Evolutionary conservation across 2,113 vertebrate species (phyloP).

Genomic region (Forbesichthys papilliferus): DNA sequence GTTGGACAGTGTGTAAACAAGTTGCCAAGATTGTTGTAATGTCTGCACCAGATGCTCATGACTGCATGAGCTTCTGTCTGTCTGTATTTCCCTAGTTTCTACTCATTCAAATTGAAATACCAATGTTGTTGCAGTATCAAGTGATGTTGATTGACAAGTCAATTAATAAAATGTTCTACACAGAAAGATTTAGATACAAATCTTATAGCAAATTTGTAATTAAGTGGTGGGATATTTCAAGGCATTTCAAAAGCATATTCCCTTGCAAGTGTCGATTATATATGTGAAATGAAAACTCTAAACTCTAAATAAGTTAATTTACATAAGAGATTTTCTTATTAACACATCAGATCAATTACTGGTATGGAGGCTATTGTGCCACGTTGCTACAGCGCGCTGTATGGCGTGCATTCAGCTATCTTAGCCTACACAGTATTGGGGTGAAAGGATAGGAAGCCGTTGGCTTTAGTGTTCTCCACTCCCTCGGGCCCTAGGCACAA

Average conservation of each 20-base stretch:
- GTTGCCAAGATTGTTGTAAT: conserved; percentile 48
- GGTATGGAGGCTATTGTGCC: background rate
- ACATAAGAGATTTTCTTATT: too few species aligned
- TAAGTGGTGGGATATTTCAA: too few species aligned
- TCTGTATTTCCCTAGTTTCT: background rate
- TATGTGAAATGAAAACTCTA: background rate
- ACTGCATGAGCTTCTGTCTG: conserved; percentile 4
- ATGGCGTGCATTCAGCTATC: conserved; percentile 51
- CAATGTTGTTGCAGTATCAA: too few species aligned
- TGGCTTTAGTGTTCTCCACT: conserved; percentile 35
- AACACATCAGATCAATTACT: too few species aligned
- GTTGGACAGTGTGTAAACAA: background rate
- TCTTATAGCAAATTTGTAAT: too few species aligned
- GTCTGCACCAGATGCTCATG: conserved; percentile 66
- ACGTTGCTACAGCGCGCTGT: conserved; percentile 34
- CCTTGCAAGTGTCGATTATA: too few species aligned
- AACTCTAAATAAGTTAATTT: too few species aligned
- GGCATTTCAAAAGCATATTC: too few species aligned
- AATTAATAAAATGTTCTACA: too few species aligned
- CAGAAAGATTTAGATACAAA: too few species aligned
- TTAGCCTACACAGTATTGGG: conserved; percentile 36
- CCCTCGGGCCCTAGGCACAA: conserved; percentile 60
- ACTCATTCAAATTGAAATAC: too few species aligned
- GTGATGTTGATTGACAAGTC: too few species aligned
- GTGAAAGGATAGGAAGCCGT: conserved; percentile 54